Base-by-base conservation (phyloP, 1,140 invertebrate genomes). In the Alviniconcha marisindica region DNA sequence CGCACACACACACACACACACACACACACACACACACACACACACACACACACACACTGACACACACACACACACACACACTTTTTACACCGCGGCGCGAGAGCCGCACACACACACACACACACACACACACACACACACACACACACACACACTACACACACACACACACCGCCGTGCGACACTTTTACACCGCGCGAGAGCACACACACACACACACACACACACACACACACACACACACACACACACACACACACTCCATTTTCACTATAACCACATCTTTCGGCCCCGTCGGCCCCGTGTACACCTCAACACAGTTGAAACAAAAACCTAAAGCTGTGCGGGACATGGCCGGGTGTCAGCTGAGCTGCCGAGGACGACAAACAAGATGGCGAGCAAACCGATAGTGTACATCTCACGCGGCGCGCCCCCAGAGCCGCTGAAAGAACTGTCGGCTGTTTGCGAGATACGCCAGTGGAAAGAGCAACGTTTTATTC, bases 401-500 rank as follows among this genome's bases (percentile, higher is more conserved):
- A 74, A 44, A 56, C 71, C 81, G 24, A 38, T 74, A n/a, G 88
- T 89, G n/a, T 87, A 73, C 56, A 44, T 88, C 12, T 86, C 88
- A 24, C 44, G 87, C 10, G 60, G 77, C 24, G 54, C 88, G 14
- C 88, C 87, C 1, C 63, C 44, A 38, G n/a, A 56, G 7, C 88
- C 81, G 5, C 38, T 86, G 31, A 36, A 85, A n/a, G 38, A 85
- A 7, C 73, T 83, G 60, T 28, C 66, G 15, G 77, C 77, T 2
- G 76, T 81, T 18, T 86, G 85, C 51, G 63, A 86, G 24, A 73
- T 91, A n/a, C 84, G 63, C 15, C 83, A 88, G 63, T 76, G 42
- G 42, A 28, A n/a, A 18, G 73, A 54, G 31, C 56, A 63, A 31
- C n/a, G 28, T 15, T 24, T 66, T n/a, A 95, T 97, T 69, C 95